Evolutionary conservation across 2,888 invertebrate genomes (phyloP).

Genomic region (Temnothorax rugatulus): DNA sequence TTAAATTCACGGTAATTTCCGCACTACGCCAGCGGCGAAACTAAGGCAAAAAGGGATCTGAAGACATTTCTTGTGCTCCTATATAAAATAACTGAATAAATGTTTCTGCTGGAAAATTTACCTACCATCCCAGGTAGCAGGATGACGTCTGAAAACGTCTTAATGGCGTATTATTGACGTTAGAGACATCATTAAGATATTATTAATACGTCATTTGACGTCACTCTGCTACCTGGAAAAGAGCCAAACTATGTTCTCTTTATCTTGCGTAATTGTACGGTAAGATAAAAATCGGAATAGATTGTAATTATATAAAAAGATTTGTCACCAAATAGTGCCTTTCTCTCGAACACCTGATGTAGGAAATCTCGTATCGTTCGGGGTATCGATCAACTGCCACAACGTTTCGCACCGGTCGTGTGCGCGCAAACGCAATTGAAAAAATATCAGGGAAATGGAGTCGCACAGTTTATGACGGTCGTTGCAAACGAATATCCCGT

Average conservation of each 20-base stretch:
- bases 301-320: not conserved
- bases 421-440: conserved; percentile 34
- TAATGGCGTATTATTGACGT: no score
- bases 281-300: not conserved
- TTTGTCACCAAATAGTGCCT: not conserved
- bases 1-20: conserved; percentile 20
- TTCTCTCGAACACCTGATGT: not conserved
- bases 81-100: not conserved
- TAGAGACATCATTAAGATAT: no score
- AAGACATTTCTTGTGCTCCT: not conserved
- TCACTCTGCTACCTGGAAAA: no score
- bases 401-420: conserved; percentile 8
- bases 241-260: not conserved
- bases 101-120: not conserved
- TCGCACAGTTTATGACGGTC: conserved; percentile 32
- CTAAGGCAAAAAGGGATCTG: not conserved
- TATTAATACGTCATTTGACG: no score
- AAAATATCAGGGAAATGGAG: conserved; percentile 34
- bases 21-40: conserved; percentile 1
- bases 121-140: not conserved
- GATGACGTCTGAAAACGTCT: no score
- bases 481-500: conserved; percentile 38
- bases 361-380: conserved; percentile 29
- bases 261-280: not conserved
- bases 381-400: conserved; percentile 22